Evolutionary conservation across 2,888 invertebrate species (phyloP), one percentile per base, ranked within the genome.

Genomic region (Harpalus rufipes): DNA sequence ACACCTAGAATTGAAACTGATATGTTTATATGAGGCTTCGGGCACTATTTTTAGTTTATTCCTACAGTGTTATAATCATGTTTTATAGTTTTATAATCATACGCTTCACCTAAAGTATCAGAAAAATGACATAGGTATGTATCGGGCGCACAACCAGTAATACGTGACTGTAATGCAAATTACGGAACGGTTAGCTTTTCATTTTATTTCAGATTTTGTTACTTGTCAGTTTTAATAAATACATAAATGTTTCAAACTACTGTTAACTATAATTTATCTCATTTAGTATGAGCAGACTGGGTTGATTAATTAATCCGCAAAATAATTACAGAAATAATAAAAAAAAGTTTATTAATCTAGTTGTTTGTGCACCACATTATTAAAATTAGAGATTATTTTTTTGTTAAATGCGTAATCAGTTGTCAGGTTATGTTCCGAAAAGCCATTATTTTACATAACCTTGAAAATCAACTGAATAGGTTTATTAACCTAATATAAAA

Each of bases 1-100:
- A 68, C 72, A 74, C 56, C 16, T 58, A 32, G 39, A 68, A 25
- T 51, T 68, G 81, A 58, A 81, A 81, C 58, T 81, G 81, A 81
- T 81, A 81, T 56, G 68, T 72, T 81, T 25, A 58, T 21, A 72
- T 81, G 68, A 72, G 81, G 81, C 72, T 81, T 81, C 81, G 21
- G 18, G 72, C 16, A 58, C 58, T 81, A 72, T 81, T 81, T 81
- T 81, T 72, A 72, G 68, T 81, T 1, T 39, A 14, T 81, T 81
- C 68, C 16, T 68, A 81, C 18, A 39, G 51, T 68, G 39, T 81
- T 81, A 81, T 81, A 32, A 59, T 39, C 44, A 51, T 51, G 61
- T 63, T 79, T 51, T 79, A 79, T 79, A 59, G 25, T 56, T 79
- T 51, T 51, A 51, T 18, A 10, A 51, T 21, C 16, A 59, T 59